phyloP scores from a whole-genome alignment of 2,113 vertebrate genomes.

The Clarias macrocephalus region DNA sequence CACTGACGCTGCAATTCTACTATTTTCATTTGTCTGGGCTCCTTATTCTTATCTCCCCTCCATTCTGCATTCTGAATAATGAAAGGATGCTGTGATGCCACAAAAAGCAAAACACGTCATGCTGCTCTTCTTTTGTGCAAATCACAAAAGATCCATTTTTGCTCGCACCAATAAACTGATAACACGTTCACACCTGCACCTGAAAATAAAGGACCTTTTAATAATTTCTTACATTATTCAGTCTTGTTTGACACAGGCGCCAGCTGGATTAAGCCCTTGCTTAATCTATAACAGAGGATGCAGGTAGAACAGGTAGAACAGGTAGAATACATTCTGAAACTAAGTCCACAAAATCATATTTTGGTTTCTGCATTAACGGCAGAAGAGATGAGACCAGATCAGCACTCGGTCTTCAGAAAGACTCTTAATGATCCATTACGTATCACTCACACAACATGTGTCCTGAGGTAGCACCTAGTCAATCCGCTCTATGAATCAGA shows the following conservation, averaged over 20 bases:
- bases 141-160: too few species aligned
- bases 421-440: slow-evolving; percentile 31
- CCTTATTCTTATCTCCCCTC: not conserved
- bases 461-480: slow-evolving; percentile 31
- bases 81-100: not conserved
- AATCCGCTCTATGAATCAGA: slow-evolving; percentile 45
- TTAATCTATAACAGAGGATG: not conserved
- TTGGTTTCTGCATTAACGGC: not conserved
- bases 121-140: too few species aligned
- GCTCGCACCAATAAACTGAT: too few species aligned
- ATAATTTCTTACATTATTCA: not conserved
- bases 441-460: slow-evolving; percentile 48
- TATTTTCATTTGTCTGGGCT: not conserved
- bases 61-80: not conserved
- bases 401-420: slow-evolving; percentile 17
- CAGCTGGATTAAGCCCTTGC: too few species aligned
- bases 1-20: not conserved
- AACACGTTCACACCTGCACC: too few species aligned
- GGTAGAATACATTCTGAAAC: not conserved
- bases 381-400: slow-evolving; percentile 21
- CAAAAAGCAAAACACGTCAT: not conserved
- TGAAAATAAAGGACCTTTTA: not conserved
- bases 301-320: too few species aligned
- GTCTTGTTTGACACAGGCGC: not conserved
- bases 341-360: not conserved